A percentile compares a stretch with the other conserved stretches of the same genome.
phyloP scores from a whole-genome alignment of 2,113 vertebrate species.

The Halcyon senegalensis region DNA sequence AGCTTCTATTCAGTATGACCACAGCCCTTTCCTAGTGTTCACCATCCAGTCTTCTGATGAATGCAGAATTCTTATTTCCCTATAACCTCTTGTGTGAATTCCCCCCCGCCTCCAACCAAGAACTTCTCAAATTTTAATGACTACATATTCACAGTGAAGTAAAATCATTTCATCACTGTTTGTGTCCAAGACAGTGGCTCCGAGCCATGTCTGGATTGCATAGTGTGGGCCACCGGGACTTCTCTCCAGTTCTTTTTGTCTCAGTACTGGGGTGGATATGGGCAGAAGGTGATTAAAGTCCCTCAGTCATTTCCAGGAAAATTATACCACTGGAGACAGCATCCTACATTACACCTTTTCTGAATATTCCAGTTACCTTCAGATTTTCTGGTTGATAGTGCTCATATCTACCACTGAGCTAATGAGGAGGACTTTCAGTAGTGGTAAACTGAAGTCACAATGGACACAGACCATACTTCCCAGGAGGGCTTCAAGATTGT shows the following conservation, averaged over 20 bases:
- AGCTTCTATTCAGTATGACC: background rate
- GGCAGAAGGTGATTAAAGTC: background rate
- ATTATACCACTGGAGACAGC: background rate
- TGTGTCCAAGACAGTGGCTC: background rate
- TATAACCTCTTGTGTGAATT: background rate
- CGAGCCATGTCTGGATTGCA: background rate
- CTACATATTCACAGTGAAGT: background rate
- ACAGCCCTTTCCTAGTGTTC: background rate
- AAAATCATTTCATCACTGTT: background rate
- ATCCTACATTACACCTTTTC: background rate
- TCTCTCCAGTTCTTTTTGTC: background rate
- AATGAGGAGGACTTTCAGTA: background rate
- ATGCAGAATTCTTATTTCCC: background rate
- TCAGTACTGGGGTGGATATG: background rate
- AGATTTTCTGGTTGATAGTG: background rate
- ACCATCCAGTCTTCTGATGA: background rate
- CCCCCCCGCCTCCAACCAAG: background rate
- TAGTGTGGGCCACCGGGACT: accelerated
- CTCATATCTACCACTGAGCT: background rate
- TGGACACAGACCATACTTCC: background rate
- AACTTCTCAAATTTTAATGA: background rate
- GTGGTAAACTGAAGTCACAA: background rate
- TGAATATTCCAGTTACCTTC: background rate
- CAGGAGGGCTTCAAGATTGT: background rate
- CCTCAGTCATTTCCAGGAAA: background rate